Evolutionary conservation across 2,888 invertebrate genomes (phyloP).

Genomic region (Ptychoptera contaminata): DNA sequence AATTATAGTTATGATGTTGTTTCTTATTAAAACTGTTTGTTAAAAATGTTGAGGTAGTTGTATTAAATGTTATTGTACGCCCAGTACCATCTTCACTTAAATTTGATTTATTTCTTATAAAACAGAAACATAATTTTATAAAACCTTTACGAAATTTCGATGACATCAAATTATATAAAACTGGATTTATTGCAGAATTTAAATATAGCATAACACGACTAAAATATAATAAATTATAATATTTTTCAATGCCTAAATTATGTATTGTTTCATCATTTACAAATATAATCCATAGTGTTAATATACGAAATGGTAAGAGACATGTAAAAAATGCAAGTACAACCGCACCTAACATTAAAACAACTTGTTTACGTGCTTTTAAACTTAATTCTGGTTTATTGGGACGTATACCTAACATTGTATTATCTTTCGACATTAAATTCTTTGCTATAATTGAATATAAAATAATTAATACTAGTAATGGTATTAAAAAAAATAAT

Average conservation of each 20-base stretch:
- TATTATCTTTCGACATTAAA: constrained; percentile 49
- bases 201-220: constrained; percentile 75
- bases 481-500: constrained; percentile 66
- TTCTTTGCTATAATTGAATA: constrained; percentile 75
- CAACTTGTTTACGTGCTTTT: constrained; percentile 66
- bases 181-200: constrained; percentile 81
- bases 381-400: constrained; percentile 58
- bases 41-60: constrained; percentile 35
- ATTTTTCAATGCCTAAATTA: constrained; percentile 56
- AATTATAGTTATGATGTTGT: not conserved
- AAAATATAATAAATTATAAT: constrained; percentile 69
- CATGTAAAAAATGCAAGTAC: constrained; percentile 80
- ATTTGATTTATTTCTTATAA: constrained; percentile 29
- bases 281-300: constrained; percentile 69
- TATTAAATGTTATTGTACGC: constrained; percentile 38
- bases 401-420: constrained; percentile 47
- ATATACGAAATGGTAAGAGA: constrained; percentile 68
- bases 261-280: constrained; percentile 52
- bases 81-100: constrained; percentile 31
- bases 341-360: constrained; percentile 73
- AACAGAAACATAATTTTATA: constrained; percentile 46
- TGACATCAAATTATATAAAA: constrained; percentile 84
- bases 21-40: not conserved
- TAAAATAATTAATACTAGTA: constrained; percentile 59
- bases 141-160: constrained; percentile 78